Evolutionary conservation across 2,113 vertebrate species (phyloP).

Genomic region (Microcebus murinus): DNA sequence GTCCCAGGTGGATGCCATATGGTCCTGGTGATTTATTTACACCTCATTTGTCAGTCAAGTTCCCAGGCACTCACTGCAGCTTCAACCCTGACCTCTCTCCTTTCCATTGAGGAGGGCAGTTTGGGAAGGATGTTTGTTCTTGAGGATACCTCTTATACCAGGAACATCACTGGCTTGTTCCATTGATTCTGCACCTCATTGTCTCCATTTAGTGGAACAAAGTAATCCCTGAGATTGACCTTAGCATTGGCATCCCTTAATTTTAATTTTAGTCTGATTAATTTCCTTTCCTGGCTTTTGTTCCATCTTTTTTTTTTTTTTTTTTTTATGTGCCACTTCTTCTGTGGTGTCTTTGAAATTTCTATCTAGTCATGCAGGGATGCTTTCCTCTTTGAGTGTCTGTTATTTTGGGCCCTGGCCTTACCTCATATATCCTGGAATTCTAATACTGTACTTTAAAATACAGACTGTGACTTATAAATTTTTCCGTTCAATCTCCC

Average conservation of each 20-base stretch:
- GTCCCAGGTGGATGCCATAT: slow-evolving; percentile 73
- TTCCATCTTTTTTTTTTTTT: not conserved
- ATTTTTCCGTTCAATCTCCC: not conserved
- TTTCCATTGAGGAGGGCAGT: not conserved
- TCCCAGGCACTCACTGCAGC: not conserved
- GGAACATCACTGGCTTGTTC: not conserved
- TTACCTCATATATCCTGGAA: slow-evolving; percentile 21
- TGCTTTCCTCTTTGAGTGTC: slow-evolving; percentile 49
- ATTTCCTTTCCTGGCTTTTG: slow-evolving; percentile 50
- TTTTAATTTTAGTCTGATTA: slow-evolving; percentile 66
- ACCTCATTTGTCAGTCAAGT: slow-evolving; percentile 63
- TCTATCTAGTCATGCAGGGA: slow-evolving; percentile 37
- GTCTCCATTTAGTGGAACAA: not conserved
- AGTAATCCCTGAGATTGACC: slow-evolving; percentile 30
- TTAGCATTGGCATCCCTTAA: not conserved
- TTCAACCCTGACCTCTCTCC: slow-evolving; percentile 21
- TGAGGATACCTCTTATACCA: not conserved
- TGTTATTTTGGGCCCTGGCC: slow-evolving; percentile 60
- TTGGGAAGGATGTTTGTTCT: slow-evolving; percentile 6
- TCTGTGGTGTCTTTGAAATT: slow-evolving; percentile 53
- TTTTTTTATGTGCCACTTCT: not conserved
- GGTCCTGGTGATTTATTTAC: slow-evolving; percentile 68
- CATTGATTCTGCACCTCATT: not conserved
- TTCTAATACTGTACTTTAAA: slow-evolving; percentile 68
- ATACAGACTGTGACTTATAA: slow-evolving; percentile 51